These are phyloP conservation scores for Argyrosomus japonicus DNA, from an alignment of 2,113 vertebrate genomes.

Conservation along the genomic window DNA sequence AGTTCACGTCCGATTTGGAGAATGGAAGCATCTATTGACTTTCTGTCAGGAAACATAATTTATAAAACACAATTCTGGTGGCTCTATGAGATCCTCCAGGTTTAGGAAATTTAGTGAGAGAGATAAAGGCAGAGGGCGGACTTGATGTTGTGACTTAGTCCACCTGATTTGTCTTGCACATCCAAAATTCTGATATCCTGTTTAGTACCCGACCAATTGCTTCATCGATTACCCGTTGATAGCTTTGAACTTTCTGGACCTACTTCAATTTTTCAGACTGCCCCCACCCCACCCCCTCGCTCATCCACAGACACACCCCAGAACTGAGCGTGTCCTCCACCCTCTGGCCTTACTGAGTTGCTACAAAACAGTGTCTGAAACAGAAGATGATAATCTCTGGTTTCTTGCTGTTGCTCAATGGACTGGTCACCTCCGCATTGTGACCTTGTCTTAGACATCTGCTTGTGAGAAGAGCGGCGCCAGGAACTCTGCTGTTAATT, in stretches of 20 bases:
- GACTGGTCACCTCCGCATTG: slow-evolving; percentile 59
- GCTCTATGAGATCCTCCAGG: slow-evolving; percentile 21
- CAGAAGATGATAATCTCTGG: slow-evolving; percentile 55
- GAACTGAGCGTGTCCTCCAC: slow-evolving; percentile 46
- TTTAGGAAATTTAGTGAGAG: slow-evolving; percentile 49
- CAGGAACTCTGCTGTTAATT: slow-evolving; percentile 78
- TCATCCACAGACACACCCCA: neutral
- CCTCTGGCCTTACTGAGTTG: slow-evolving; percentile 35
- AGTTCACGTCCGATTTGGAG: slow-evolving; percentile 44
- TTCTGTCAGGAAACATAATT: slow-evolving; percentile 62
- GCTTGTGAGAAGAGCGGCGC: slow-evolving; percentile 58
- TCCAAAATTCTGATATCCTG: slow-evolving; percentile 56
- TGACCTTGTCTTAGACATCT: slow-evolving; percentile 81
- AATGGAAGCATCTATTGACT: slow-evolving; percentile 77
- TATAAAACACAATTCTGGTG: slow-evolving; percentile 35
- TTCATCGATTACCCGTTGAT: slow-evolving; percentile 62
- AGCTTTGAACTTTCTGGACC: slow-evolving; percentile 57
- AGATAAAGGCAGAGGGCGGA: slow-evolving; percentile 38
- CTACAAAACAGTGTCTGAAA: slow-evolving; percentile 51
- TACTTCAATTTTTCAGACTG: slow-evolving; percentile 39
- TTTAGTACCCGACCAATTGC: slow-evolving; percentile 52
- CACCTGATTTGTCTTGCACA: slow-evolving; percentile 51
- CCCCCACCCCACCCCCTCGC: neutral
- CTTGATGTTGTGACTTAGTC: slow-evolving; percentile 6
- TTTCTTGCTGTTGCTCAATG: slow-evolving; percentile 53